Base-by-base conservation (phyloP, 1,140 invertebrate genomes). In the Caerostris extrusa region DNA sequence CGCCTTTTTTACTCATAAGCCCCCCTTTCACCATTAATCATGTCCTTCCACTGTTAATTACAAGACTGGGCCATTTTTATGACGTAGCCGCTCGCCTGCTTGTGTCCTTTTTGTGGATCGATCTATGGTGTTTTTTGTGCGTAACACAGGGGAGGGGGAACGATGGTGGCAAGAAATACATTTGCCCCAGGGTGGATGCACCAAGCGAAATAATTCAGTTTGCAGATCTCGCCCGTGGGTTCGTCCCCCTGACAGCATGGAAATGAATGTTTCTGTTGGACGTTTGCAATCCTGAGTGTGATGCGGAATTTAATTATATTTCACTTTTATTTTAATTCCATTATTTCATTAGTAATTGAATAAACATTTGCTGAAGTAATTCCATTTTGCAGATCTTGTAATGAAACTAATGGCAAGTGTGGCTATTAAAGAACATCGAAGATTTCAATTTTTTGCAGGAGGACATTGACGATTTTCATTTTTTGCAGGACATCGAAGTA, bases 1-100 rank as follows among this genome's bases (percentile, higher is more conserved):
- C 77, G 6, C 34, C 17, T 60, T 60, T 19, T 77, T 71, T 60
- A 55, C 34, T 19, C 91, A 19, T 87, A 87, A 87, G 81, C 90
- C 53, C 57, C 61, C 91, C n/a, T 85, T 61, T 67, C 55, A 87
- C 91, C 91, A 93, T 93, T 93, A 93, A 93, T 93, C 91, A 87
- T 61, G 50, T 85, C 19, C 53, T 61, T 87, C 61, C 85, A 87
- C 91, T 93, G 91, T 93, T 93, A 93, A 93, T 93, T 93, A 87
- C 91, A 67, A 93, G 67, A 10, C 83, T 19, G 82, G 81, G 64
- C 82, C 55, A 93, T 93, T 93, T 93, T 93, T 93, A 93, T 93
- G 91, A 87, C 91, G 83, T 77, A 67, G 91, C 83, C 61, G 61
- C 61, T 17, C 12, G 50, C 34, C 71, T 60, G 87, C 87, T 58